Conservation (phyloP, 2,797 vertebrate species). For the Lagocephalus sceleratus region DNA sequence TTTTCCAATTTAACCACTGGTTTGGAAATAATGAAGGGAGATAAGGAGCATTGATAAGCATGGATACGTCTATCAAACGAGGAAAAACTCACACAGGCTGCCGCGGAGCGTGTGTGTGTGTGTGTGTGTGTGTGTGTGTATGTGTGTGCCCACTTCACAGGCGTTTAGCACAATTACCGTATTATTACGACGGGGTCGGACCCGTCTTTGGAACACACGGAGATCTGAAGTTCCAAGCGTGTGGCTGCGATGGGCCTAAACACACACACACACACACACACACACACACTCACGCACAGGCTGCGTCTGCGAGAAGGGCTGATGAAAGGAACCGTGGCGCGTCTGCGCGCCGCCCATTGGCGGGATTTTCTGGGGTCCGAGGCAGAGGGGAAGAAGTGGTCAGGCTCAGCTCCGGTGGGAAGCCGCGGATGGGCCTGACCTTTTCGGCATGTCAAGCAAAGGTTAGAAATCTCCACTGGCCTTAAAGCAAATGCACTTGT, state of each 20-base stretch:
- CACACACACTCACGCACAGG: too few species aligned
- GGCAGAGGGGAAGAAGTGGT: conserved; percentile 53
- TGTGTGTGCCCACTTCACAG: conserved; percentile 59
- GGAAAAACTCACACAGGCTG: conserved; percentile 61
- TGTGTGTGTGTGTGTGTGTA: not conserved
- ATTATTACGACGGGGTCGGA: conserved; percentile 27
- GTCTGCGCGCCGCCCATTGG: conserved; percentile 11
- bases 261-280: too few species aligned
- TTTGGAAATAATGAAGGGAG: conserved; percentile 77
- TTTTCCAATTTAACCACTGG: conserved; percentile 77
- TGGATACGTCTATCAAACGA: conserved; percentile 70
- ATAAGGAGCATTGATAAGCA: conserved; percentile 72
- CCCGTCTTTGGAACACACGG: conserved; percentile 29
- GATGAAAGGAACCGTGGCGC: not conserved
- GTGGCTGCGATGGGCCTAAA: conserved; percentile 2
- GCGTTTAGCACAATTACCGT: conserved; percentile 55
- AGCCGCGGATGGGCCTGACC: conserved; percentile 72
- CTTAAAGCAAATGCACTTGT: conserved; percentile 81
- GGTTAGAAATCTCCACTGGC: conserved; percentile 83
- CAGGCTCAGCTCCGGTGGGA: conserved; percentile 60
- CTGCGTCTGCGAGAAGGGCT: too few species aligned
- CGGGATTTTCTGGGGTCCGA: conserved; percentile 30
- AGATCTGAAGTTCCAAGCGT: conserved; percentile 33
- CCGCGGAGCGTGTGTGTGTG: not conserved
- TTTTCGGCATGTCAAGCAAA: conserved; percentile 82